phyloP scores from a whole-genome alignment of 2,113 vertebrate species.

The Cathartes aura region DNA sequence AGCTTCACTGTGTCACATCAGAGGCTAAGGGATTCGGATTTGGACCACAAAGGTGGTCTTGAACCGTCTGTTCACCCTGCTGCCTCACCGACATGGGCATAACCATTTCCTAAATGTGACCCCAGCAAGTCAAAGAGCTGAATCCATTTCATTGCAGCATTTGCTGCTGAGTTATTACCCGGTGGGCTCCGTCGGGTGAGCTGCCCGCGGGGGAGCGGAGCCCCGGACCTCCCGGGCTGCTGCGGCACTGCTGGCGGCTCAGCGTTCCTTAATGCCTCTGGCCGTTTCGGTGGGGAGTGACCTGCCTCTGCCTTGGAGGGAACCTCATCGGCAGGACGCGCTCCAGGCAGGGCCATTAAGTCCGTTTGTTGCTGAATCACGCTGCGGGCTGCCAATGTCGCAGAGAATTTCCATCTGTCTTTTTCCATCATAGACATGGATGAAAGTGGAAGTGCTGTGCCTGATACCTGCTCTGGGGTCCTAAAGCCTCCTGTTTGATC shows the following conservation, averaged over 20 bases:
- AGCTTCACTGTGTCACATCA: neutral
- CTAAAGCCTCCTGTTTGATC: neutral
- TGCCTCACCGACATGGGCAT: fast-evolving
- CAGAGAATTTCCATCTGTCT: neutral
- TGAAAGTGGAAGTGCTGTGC: neutral
- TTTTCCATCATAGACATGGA: fast-evolving
- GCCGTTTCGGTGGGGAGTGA: fast-evolving
- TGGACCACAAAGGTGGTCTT: neutral
- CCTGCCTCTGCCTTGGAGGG: neutral
- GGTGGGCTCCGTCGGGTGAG: neutral
- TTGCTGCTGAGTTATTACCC: neutral
- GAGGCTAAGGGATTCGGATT: neutral
- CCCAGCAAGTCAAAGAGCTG: neutral
- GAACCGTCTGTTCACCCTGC: fast-evolving
- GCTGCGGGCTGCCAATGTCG: neutral
- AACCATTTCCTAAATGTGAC: fast-evolving
- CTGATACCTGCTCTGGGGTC: neutral
- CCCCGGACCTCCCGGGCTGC: fast-evolving
- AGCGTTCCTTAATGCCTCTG: fast-evolving
- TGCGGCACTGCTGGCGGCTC: neutral
- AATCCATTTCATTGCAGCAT: neutral
- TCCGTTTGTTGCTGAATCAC: neutral
- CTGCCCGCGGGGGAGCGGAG: neutral
- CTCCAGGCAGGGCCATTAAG: neutral
- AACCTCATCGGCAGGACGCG: neutral